Percentiles rank a stretch among this genome's conserved stretches.
phyloP scores from a whole-genome alignment of 2,888 invertebrate species.

The Cephonodes hylas region DNA sequence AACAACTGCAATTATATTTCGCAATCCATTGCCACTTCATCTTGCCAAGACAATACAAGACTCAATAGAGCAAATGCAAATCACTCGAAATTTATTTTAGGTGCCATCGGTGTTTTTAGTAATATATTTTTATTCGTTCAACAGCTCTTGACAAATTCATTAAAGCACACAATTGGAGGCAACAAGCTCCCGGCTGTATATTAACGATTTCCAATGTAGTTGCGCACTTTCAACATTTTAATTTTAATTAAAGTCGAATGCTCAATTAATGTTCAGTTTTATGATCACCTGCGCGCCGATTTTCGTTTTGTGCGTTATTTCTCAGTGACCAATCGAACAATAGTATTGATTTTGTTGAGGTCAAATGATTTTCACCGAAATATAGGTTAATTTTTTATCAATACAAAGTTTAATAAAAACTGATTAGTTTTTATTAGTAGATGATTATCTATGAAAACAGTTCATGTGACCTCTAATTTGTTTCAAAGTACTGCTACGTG shows the following conservation, averaged over 20 bases:
- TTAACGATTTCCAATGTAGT: slow-evolving; percentile 3
- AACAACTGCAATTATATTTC: neutral
- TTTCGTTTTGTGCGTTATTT: neutral
- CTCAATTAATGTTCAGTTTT: slow-evolving; percentile 8
- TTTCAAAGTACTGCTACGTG: too few species aligned
- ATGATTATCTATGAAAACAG: too few species aligned
- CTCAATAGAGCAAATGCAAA: neutral
- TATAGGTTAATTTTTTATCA: too few species aligned
- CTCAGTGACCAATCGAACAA: neutral
- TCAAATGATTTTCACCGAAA: too few species aligned
- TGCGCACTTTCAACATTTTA: slow-evolving; percentile 5
- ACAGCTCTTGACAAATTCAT: neutral
- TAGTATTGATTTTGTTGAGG: neutral
- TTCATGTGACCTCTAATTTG: too few species aligned
- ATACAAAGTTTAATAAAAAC: too few species aligned
- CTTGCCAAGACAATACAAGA: neutral
- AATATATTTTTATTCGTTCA: neutral
- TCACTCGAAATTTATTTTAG: neutral
- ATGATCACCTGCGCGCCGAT: neutral
- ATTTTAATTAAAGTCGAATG: slow-evolving; percentile 8
- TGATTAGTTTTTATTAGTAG: too few species aligned
- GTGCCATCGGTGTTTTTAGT: neutral
- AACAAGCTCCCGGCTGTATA: neutral
- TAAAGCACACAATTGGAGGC: neutral
- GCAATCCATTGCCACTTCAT: neutral